Base-by-base conservation (phyloP, 2,888 invertebrate species). In the Cataglyphis rosenhaueri region DNA sequence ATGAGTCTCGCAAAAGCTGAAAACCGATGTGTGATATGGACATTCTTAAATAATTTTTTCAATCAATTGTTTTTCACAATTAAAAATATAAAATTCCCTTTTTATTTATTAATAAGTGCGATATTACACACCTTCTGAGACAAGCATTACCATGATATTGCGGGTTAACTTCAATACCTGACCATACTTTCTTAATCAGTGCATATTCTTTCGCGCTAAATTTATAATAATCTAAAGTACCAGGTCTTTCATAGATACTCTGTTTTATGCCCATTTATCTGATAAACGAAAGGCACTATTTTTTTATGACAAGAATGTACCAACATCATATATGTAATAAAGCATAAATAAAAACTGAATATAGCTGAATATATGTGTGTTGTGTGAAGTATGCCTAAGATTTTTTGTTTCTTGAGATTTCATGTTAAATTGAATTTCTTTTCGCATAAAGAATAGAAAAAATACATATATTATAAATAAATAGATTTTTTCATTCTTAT, bases 111-210 rank as follows among this genome's bases (percentile, higher is more conserved):
- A 15, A 61, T n/a, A 12, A 29, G 29, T 25, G 21, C 35, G 41
- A 59, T n/a, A 6, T 83, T 52, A 73, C 82, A 55, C 82, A 92
- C 92, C 87, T 87, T 52, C 84, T 76, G 52, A 91, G 90, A 84
- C 90, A 92, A n/a, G 89, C 82, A 62, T 83, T 90, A 48, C 89
- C 92, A 68, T 92, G 91, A 71, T 88, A 86, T 41, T 90, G 89
- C 15, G 92, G 90, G 85, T 92, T 91, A 29, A 85, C 85, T 38
- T 92, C 91, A n/a, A 92, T 87, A 32, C 82, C 89, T 21, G 83
- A 52, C 91, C 92, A 92, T 18, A 87, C 78, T 35, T 74, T 73
- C 84, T 89, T 91, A 55, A 92, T 82, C 66, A 88, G 73, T 55
- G 76, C 66, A 70, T 87, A 88, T 59, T 91, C 90, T 52, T 86